Evolutionary conservation across 2,888 invertebrate genomes (phyloP).

Genomic region (Anagyrus pseudococci): DNA sequence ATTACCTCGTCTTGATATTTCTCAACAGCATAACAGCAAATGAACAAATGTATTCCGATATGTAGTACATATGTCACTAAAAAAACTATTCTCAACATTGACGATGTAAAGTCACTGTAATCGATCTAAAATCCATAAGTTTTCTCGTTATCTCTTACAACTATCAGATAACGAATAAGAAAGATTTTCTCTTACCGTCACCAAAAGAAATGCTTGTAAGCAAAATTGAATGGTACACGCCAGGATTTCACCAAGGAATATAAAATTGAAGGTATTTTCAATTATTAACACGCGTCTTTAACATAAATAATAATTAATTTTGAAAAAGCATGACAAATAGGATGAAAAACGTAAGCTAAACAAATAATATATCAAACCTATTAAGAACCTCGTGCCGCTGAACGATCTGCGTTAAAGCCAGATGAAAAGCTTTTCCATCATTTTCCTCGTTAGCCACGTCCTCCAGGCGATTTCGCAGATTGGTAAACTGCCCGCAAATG

Average conservation of each 20-base stretch:
- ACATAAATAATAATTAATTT: too few species aligned
- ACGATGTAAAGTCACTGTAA: not conserved
- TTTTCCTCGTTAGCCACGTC: too few species aligned
- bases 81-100: not conserved
- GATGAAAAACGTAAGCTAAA: too few species aligned
- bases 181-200: slow-evolving; percentile 40
- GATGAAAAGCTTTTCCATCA: not conserved
- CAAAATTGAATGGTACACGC: too few species aligned
- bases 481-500: slow-evolving; percentile 46
- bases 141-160: not conserved
- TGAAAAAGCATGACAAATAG: too few species aligned
- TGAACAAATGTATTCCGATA: slow-evolving; percentile 23
- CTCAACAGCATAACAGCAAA: slow-evolving; percentile 30
- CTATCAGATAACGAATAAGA: not conserved
- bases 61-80: not conserved
- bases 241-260: too few species aligned
- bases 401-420: not conserved
- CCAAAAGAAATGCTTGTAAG: slow-evolving; percentile 45
- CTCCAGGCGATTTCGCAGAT: not conserved
- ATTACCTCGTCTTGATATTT: slow-evolving; percentile 24
- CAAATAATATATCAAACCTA: too few species aligned
- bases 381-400: slow-evolving; percentile 2
- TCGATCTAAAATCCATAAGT: too few species aligned
- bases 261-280: too few species aligned
- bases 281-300: too few species aligned